Evolutionary conservation across 2,797 vertebrate genomes (phyloP), one percentile per base, ranked within the genome.

Genomic region (Hemitrygon akajei): DNA sequence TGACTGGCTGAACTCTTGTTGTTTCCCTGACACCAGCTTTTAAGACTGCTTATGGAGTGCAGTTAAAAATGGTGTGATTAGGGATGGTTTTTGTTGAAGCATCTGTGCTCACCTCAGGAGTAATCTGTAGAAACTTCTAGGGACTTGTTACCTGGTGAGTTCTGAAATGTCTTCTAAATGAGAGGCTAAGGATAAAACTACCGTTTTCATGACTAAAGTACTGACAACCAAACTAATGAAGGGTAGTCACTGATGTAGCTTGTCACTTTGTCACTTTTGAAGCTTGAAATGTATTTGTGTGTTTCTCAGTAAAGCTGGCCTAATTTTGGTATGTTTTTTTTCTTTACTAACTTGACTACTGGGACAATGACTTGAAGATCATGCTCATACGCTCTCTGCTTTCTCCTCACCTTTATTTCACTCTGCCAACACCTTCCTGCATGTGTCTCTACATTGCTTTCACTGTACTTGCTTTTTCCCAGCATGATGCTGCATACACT

Each of bases 371-470:
- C 14, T 69, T 12, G 18, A 89, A 89, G 86, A 89, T 86, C 27
- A 86, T 66, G 60, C 12, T 66, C 86, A 89, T 18, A 34, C 20
- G 20, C 60, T 34, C 34, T 27, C 56, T 60, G 25, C 60, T n/a
- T 86, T 66, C 84, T 56, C 22, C 11, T 56, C 71, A 5, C 47
- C 47, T 47, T 69, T 76, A 18, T 30, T 76, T 34, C 25, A n/a
- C 27, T 11, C 3, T 91, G 63, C 14, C 87, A 91, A 71, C 16
- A 71, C 47, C 69, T 92, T 75, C 91, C 91, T 75, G 91, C 71
- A 93, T 93, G 91, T 69, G 66, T 93, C 37, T 58, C 91, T 3
- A 16, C 91, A 93, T 93, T 93, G 71, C 40, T 93, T 93, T 76
- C 34, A 4, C 69, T 75, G 91, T 69, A 40, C 40, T 92, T 3